Evolutionary conservation across 2,797 vertebrate species (phyloP).

Genomic region (Tapirus indicus): DNA sequence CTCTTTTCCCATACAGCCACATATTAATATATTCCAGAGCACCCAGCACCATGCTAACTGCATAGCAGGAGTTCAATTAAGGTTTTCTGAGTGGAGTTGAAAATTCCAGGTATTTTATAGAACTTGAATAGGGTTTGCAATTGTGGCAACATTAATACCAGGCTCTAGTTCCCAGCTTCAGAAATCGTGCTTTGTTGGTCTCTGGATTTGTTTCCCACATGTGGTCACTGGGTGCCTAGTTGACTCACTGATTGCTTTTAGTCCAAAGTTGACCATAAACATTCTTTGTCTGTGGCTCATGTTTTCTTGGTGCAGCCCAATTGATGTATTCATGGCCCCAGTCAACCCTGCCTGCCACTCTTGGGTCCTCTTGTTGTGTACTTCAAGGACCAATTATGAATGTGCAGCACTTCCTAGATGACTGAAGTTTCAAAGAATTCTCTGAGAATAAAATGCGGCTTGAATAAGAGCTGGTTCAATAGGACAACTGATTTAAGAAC

Average conservation of each 20-base stretch:
- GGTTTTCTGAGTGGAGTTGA: background rate
- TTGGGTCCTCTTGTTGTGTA: rapidly evolving
- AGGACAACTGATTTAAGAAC: background rate
- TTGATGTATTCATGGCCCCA: rapidly evolving
- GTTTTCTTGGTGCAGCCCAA: background rate
- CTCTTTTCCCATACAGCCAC: background rate
- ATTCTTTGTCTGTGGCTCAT: background rate
- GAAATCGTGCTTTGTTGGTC: rapidly evolving
- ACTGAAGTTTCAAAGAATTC: background rate
- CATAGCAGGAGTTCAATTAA: rapidly evolving
- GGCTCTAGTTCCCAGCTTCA: background rate
- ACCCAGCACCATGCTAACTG: rapidly evolving
- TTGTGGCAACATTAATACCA: too few species aligned
- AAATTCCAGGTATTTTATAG: background rate
- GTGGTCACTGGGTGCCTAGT: rapidly evolving
- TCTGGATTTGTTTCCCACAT: background rate
- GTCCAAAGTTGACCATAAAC: background rate
- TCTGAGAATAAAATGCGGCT: background rate
- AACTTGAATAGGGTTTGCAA: background rate
- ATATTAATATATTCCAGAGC: rapidly evolving
- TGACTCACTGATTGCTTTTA: rapidly evolving
- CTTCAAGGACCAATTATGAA: background rate
- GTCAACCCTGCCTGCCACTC: rapidly evolving
- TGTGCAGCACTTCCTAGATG: background rate
- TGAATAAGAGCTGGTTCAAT: rapidly evolving